Evolutionary conservation across 2,797 vertebrate species (phyloP), one percentile per base, ranked within the genome.

Genomic region (Gobio occitaniae): DNA sequence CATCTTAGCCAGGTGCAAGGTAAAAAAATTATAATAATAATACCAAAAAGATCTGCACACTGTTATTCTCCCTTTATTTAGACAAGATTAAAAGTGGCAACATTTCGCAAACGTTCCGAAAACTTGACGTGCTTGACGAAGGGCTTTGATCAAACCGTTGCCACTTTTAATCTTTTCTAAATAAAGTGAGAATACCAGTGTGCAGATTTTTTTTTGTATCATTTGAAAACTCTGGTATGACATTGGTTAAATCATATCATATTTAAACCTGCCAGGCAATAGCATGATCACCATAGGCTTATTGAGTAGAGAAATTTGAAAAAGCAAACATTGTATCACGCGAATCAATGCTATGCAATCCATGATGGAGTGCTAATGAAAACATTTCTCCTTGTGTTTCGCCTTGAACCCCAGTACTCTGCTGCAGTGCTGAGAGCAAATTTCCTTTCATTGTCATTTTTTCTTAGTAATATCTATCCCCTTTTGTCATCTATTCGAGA

Each of bases 381-480:
- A 79, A 79, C 61, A 78, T 74, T 66, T 80, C 66, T 79, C 66
- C 25, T 10, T 56, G 44, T 36, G 63, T 65, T 82, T 87, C 19
- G 6, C 75, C 80, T 91, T 92, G 90, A 92, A 92, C 89, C 89
- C 80, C 65, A 86, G 76, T 59, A 44, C 83, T 89, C 81, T 78
- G 47, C 79, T 79, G 78, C 78, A 87, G 85, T 91, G 85, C 79
- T 76, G 70, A 86, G 87, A 88, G 81, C 89, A 90, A 93, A 94
- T 93, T 93, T 92, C 91, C 91, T 90, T 90, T 89, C 89, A 90
- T 80, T 80, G 72, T 87, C 59, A 70, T 68, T 87, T 83, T 80
- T 89, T 90, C 87, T 86, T 83, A 80, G 75, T 41, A 80, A 87
- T 38, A 82, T 71, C 32, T 61, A 72, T 61, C 54, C 61, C 83